phyloP scores from a whole-genome alignment of 2,113 vertebrate species.

The Megaceryle torquata region DNA sequence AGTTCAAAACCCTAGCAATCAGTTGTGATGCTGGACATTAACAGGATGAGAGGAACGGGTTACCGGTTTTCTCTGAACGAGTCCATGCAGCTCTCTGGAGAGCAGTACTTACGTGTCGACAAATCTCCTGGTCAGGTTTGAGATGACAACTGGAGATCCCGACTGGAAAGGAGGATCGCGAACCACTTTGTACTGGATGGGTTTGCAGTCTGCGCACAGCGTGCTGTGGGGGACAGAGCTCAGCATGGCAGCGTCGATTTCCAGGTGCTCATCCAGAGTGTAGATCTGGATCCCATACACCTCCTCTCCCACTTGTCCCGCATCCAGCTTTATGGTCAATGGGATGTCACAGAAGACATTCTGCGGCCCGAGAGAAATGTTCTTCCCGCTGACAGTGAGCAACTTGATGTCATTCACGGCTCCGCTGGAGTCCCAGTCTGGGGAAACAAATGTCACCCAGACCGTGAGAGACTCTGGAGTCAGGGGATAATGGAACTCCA shows the following conservation, averaged over 20 bases:
- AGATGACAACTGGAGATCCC: conserved; percentile 73
- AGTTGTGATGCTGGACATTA: neutral
- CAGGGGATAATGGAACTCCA: conserved; percentile 86
- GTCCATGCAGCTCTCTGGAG: neutral
- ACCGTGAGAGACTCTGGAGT: conserved; percentile 89
- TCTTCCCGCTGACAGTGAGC: conserved; percentile 84
- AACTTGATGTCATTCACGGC: conserved; percentile 92
- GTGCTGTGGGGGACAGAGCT: conserved; percentile 82
- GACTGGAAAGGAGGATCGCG: conserved; percentile 85
- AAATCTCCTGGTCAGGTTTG: conserved; percentile 84
- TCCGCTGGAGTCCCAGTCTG: conserved; percentile 85
- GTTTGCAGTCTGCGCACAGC: conserved; percentile 81
- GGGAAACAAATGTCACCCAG: conserved; percentile 94
- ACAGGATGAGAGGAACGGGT: neutral
- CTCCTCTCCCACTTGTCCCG: conserved; percentile 77
- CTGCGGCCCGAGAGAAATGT: conserved; percentile 90
- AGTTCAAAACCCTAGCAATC: neutral
- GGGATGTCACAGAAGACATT: conserved; percentile 93
- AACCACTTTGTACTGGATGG: conserved; percentile 85
- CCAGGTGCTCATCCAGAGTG: conserved; percentile 93
- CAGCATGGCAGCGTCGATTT: conserved; percentile 93
- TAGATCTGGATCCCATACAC: conserved; percentile 93
- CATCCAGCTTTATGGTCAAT: conserved; percentile 86
- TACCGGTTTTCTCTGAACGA: neutral
- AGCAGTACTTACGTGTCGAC: conserved; percentile 86